Evolutionary conservation across 2,113 vertebrate species (phyloP).

Genomic region (Monopterus albus): DNA sequence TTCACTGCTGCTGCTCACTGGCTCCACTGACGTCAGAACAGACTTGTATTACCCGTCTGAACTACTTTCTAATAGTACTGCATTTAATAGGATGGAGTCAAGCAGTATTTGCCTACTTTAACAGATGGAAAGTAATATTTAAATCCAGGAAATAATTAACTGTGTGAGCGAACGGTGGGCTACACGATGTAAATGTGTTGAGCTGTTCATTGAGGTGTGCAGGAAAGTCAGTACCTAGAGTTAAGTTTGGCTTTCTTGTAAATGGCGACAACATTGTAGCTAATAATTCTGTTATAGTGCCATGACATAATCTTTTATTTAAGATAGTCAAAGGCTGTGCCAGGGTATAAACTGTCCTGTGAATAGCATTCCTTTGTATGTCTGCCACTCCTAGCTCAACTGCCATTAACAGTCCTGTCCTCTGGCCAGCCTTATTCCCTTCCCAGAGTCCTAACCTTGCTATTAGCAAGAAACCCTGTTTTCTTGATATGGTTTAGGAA

Average conservation of each 20-base stretch:
- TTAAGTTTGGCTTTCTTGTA: slow-evolving; percentile 1
- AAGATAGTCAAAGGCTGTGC: slow-evolving; percentile 24
- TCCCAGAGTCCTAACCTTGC: slow-evolving; percentile 10
- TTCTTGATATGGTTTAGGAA: background rate
- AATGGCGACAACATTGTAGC: slow-evolving; percentile 1
- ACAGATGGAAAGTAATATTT: background rate
- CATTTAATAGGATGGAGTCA: background rate
- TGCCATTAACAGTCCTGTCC: slow-evolving; percentile 10
- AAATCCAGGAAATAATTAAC: background rate
- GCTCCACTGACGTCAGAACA: slow-evolving; percentile 20
- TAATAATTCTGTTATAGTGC: background rate
- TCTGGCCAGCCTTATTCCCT: slow-evolving; percentile 6
- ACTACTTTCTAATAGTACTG: slow-evolving; percentile 20
- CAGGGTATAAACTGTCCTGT: background rate
- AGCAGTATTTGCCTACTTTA: background rate
- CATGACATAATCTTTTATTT: background rate
- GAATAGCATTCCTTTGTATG: slow-evolving; percentile 12
- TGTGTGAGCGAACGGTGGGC: slow-evolving; percentile 19
- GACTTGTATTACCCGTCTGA: slow-evolving; percentile 32
- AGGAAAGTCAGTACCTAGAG: background rate
- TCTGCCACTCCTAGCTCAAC: slow-evolving; percentile 12
- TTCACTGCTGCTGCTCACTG: slow-evolving; percentile 29
- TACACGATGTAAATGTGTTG: slow-evolving; percentile 22
- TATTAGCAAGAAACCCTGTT: slow-evolving; percentile 12
- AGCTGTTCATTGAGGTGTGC: background rate